Base-by-base conservation (phyloP, 2,888 invertebrate species). In the Leptinotarsa juncta region DNA sequence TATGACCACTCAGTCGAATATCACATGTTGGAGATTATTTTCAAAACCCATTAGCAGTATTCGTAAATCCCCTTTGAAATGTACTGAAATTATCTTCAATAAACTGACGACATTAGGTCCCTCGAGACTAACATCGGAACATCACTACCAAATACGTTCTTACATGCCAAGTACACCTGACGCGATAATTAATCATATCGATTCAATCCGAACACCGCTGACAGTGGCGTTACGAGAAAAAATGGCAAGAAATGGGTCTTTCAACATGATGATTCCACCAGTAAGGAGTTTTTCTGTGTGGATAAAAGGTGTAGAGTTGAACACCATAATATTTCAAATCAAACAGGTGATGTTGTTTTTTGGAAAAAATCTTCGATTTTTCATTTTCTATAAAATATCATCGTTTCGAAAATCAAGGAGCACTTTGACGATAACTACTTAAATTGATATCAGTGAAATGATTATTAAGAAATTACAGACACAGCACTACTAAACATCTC, bases 101-200 rank as follows among this genome's bases (percentile, higher is more conserved):
- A 62, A 62, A 42, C 62, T 62, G 20, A 62, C 32, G 62, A 62
- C 42, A 62, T 42, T 16, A 12, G 62, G 2, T 62, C 62, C 32
- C 32, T 16, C 5, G 32, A 62, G 32, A 32, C 16, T 26, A 62
- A 62, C 42, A n/a, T 42, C 32, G 12, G n/a, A 15, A 42, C n/a
- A 62, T 12, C 26, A 32, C 62, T 32, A 62, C 32, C n/a, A 16
- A 62, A 62, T 62, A 62, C 62, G 42, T 32, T n/a, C 62, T 42
- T 62, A 42, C 42, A 62, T 62, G 62, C 5, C n/a, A 32, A 62
- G 32, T n/a, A 32, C 62, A 62, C 62, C 62, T 62, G 62, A 62
- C 42, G 62, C 32, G n/a, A n/a, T 62, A 62, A 62, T 62, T 62
- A 62, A 32, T 62, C 16, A 62, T 62, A 62, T 62, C 42, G 62